Evolutionary conservation across 2,113 vertebrate species (phyloP).

Genomic region (Acanthisitta chloris): DNA sequence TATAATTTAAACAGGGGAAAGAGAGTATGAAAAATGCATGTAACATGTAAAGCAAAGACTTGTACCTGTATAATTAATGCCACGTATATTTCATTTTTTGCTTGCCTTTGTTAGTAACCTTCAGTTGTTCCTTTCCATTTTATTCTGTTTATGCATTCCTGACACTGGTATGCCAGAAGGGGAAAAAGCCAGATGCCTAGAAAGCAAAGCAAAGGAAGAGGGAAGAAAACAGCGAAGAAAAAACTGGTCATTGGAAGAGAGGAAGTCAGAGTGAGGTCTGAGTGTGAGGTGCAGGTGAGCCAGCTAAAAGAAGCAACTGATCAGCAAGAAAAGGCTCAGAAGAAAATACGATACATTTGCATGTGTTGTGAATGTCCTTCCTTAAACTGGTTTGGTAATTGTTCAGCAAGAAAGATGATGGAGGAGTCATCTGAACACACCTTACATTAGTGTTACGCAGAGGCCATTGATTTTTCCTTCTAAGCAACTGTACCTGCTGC

Average conservation of each 20-base stretch:
- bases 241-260: neutral
- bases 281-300: neutral
- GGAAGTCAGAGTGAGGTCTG: neutral
- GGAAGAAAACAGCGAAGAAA: neutral
- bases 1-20: neutral
- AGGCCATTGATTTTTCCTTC: neutral
- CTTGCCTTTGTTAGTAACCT: neutral
- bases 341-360: neutral
- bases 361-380: neutral
- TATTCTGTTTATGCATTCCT: neutral
- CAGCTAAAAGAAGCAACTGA: neutral
- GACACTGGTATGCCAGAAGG: neutral
- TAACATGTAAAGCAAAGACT: neutral
- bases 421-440: neutral
- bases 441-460: neutral
- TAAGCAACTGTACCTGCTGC: neutral
- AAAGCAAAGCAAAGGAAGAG: neutral
- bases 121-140: neutral
- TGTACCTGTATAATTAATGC: neutral
- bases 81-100: neutral
- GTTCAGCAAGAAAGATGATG: neutral
- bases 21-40: neutral
- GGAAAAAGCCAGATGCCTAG: neutral
- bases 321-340: neutral
- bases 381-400: neutral